A percentile compares a stretch with the other conserved stretches of the same genome.
phyloP scores from a whole-genome alignment of 2,888 invertebrate species.

The Brenthis hecate region DNA sequence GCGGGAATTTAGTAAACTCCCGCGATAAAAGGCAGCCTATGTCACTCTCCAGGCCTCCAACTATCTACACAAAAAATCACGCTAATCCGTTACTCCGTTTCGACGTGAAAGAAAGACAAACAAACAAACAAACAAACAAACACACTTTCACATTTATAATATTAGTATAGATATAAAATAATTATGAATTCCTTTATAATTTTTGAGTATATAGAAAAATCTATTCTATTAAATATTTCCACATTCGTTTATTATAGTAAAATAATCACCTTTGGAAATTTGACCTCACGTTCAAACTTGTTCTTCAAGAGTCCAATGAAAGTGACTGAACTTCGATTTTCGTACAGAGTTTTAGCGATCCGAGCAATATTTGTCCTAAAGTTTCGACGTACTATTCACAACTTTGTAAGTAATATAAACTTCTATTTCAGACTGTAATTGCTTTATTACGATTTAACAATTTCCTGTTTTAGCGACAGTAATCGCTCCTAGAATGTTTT shows the following conservation, averaged over 20 bases:
- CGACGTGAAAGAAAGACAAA: no score
- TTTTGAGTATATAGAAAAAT: neutral
- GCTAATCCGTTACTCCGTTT: no score
- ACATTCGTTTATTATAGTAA: conserved; percentile 4
- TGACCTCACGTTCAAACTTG: conserved; percentile 58
- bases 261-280: conserved; percentile 63
- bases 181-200: neutral
- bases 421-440: conserved; percentile 46
- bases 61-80: no score
- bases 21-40: no score
- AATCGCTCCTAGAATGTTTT: no score
- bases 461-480: no score
- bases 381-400: conserved; percentile 49
- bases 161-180: no score
- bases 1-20: no score
- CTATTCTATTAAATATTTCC: conserved; percentile 3
- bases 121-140: no score
- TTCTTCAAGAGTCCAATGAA: conserved; percentile 48
- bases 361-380: conserved; percentile 58
- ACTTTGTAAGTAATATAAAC: conserved; percentile 61
- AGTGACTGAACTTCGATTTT: conserved; percentile 66
- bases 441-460: conserved; percentile 4
- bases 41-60: no score
- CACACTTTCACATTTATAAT: no score
- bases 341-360: conserved; percentile 64